Base-by-base conservation (phyloP, 2,888 invertebrate genomes). In the Metacarcinus magister region DNA sequence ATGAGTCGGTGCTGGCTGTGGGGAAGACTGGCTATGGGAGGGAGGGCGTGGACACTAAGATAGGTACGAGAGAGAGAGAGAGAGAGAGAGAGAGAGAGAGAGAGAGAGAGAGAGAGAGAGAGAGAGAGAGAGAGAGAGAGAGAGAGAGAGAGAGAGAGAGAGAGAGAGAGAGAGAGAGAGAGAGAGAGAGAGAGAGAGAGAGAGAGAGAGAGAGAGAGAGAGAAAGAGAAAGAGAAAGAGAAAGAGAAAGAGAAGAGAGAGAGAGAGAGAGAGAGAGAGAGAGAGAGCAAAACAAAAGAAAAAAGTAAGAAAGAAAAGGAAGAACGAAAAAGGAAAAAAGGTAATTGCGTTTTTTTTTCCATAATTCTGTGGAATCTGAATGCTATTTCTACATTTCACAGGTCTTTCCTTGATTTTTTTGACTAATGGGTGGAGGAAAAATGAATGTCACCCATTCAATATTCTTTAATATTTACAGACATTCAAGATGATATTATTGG, bases 241-340 rank as follows among this genome's bases (percentile, higher is more conserved):
- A 75, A 28, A 75, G 75, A 75, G 75, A 75, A 28, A 75, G 75
- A 75, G 75, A 75, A 75, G 75, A 75, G 75, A 75, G 75, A 75
- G 75, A 82, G 82, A 82, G 82, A 82, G 82, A 82, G 82, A 82
- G 82, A 82, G 82, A 82, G 82, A 82, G 82, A 82, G 82, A 82
- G 82, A 82, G 82, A 82, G 82, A 82, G 82, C 28, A 32, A 82
- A 19, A 67, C 13, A 67, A 19, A 67, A 19, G 19, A 19, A 67
- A 19, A 67, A 19, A 67, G 67, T 16, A 19, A 67, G 67, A 67
- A 19, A 67, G 67, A 67, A 19, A 67, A 19, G 19, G 67, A 67
- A 13, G 48, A 48, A 13, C 5, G 48, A 48, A 13, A 48, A 13
- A 48, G 48, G 10, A 13, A 48, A 13, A 48, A 13, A 67, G 67